Base-by-base conservation (phyloP, 2,888 invertebrate genomes). In the Phymatocera aterrima region DNA sequence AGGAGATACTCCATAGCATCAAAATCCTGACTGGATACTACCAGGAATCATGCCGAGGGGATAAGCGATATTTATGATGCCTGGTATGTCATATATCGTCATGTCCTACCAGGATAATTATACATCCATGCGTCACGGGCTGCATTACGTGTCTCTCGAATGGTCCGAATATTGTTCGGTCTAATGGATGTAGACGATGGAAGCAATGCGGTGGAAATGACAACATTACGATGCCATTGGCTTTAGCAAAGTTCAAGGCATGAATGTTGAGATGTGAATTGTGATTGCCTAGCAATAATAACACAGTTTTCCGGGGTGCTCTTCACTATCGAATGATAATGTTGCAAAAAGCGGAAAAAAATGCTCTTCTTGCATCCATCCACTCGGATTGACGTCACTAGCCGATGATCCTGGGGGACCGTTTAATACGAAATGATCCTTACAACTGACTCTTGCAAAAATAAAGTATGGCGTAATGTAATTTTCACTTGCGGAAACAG, bases 141-240 rank as follows among this genome's bases (percentile, higher is more conserved):
- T 15, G 80, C 70, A 72, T 88, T 87, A 85, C 75, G 74, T 79
- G 80, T 74, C 82, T 85, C 81, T 89, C 89, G 5, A 89, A 84
- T 15, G 88, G 86, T 4, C 86, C 86, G 80, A 82, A 89, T 2
- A 51, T 18, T 2, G 51, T 15, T 15, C 51, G 12, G 6, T 51
- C 51, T 18, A 51, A 51, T 2, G 88, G 88, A 80, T 89, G 88
- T 21, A 89, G 79, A 65, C 86, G 87, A 77, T 90, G 89, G 1
- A 84, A 83, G 78, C 86, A 86, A 77, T 90, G 88, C 0, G 87
- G 87, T 3, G 87, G 85, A 68, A 88, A 84, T 31, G 87, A 84
- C 15, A 89, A 78, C 65, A 89, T 65, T 3, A 84, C 79, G n/a
- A 90, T 84, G 4, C 88, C 87, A 82, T 87, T 86, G 15, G 83